These are phyloP conservation scores for Calliphora vicina DNA, from an alignment of 1,140 invertebrate genomes.

Conservation along the genomic window DNA sequence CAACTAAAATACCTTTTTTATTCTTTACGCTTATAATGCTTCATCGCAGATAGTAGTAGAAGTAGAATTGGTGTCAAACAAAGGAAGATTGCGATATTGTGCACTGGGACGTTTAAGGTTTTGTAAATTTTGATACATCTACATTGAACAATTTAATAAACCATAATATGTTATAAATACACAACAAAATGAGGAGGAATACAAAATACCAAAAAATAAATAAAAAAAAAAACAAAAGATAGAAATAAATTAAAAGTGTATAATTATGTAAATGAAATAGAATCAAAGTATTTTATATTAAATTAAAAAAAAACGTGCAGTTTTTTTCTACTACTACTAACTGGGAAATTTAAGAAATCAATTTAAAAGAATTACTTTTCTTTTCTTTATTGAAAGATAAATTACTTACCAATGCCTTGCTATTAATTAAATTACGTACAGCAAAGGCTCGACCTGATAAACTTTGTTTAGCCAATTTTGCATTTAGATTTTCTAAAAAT, in stretches of 20 bases:
- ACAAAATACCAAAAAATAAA: neutral
- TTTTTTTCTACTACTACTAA: neutral
- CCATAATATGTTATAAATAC: neutral
- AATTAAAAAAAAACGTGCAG: constrained; percentile 9
- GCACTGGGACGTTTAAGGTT: constrained; percentile 58
- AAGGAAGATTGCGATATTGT: constrained; percentile 57
- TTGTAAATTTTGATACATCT: constrained; percentile 62
- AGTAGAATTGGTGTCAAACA: constrained; percentile 21
- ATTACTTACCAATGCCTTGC: constrained; percentile 69
- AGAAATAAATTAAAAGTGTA: neutral
- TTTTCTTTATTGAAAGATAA: neutral
- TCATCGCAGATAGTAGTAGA: constrained; percentile 48
- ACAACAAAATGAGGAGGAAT: constrained; percentile 16
- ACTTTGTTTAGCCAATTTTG: constrained; percentile 74
- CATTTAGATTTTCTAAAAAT: constrained; percentile 79
- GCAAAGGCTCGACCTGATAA: constrained; percentile 66
- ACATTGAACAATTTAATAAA: constrained; percentile 20
- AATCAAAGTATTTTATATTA: neutral
- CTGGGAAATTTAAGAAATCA: neutral
- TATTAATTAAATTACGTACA: constrained; percentile 72
- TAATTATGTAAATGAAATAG: neutral
- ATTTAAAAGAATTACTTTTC: neutral
- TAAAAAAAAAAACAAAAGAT: neutral
- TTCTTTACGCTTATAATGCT: constrained; percentile 48
- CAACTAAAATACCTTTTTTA: constrained; percentile 47